Conservation (phyloP, 2,888 invertebrate species). For the Subacronicta megacephala region DNA sequence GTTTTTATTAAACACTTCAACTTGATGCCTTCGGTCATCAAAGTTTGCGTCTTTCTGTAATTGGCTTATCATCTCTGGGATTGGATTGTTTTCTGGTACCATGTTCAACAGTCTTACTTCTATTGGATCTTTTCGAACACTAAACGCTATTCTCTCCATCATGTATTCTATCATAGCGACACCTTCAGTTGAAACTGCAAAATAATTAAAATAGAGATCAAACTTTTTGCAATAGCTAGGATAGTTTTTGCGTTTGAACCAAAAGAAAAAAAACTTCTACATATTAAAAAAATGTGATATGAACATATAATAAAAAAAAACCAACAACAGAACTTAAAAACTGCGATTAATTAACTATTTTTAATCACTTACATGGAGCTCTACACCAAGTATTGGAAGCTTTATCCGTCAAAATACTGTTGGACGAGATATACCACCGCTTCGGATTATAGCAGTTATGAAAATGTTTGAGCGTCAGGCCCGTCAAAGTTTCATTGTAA, state of each 20-base stretch:
- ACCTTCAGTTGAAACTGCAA: conserved; percentile 90
- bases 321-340: too few species aligned
- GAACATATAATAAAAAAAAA: too few species aligned
- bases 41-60: conserved; percentile 86
- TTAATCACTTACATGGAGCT: conserved; percentile 87
- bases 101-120: conserved; percentile 90
- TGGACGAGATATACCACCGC: conserved; percentile 87
- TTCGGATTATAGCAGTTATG: conserved; percentile 84
- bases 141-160: conserved; percentile 91
- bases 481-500: conserved; percentile 76
- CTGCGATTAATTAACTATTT: too few species aligned
- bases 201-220: not conserved
- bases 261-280: too few species aligned
- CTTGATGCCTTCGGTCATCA: conserved; percentile 77
- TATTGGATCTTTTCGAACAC: conserved; percentile 88
- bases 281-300: too few species aligned
- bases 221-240: too few species aligned
- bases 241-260: too few species aligned
- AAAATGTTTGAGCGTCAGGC: conserved; percentile 23
- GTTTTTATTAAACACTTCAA: conserved; percentile 88
- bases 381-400: conserved; percentile 92
- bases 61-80: conserved; percentile 86
- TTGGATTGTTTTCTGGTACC: conserved; percentile 76
- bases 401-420: conserved; percentile 89
- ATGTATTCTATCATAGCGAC: conserved; percentile 90